A percentile compares a stretch with the other conserved stretches of the same genome.
Conservation (phyloP, 2,113 vertebrate genomes). For the Galeopterus variegatus region DNA sequence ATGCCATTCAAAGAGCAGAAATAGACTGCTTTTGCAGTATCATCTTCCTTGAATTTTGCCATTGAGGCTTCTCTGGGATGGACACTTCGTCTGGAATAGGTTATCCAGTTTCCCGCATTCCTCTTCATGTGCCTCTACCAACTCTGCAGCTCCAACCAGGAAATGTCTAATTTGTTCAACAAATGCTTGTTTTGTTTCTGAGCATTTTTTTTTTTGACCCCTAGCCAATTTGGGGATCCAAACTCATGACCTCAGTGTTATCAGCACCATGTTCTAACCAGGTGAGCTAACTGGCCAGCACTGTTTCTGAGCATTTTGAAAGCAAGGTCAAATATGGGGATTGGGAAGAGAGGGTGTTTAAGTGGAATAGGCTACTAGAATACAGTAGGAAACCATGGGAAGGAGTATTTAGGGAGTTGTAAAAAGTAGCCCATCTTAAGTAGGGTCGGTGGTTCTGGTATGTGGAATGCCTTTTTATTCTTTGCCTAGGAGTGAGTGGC, state of each 20-base stretch:
- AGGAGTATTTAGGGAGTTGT: neutral
- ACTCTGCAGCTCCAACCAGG: neutral
- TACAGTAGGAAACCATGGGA: neutral
- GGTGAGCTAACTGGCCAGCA: too few relatives aligned
- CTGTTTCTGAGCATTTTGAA: neutral
- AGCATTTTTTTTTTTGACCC: neutral
- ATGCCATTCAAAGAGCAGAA: neutral
- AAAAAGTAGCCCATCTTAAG: neutral
- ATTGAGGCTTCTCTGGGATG: neutral
- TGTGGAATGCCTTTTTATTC: neutral
- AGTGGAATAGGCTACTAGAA: neutral
- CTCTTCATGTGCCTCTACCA: neutral
- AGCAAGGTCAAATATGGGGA: neutral
- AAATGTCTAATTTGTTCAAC: neutral
- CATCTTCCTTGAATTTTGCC: neutral
- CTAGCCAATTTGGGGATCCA: too few relatives aligned
- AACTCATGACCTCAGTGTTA: too few relatives aligned
- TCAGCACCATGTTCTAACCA: too few relatives aligned
- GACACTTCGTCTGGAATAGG: neutral
- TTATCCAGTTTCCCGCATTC: neutral
- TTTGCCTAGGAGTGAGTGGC: neutral
- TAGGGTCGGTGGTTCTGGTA: neutral
- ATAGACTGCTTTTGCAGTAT: neutral
- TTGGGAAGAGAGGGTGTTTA: neutral
- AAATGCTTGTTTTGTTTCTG: slow-evolving; percentile 25